phyloP scores from a whole-genome alignment of 2,797 vertebrate species.

The Parotocinclus haroldoi region DNA sequence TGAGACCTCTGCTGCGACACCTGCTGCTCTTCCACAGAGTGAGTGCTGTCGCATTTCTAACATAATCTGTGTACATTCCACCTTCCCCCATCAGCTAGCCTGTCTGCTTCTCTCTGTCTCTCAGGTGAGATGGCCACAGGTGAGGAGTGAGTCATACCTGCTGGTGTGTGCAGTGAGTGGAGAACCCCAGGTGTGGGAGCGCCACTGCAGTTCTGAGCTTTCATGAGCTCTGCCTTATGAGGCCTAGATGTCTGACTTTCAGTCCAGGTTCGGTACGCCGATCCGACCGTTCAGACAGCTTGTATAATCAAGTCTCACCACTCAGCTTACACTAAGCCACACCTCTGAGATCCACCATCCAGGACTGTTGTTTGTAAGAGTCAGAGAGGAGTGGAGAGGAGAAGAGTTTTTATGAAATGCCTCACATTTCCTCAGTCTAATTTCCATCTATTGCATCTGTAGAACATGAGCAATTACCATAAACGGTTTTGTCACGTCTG shows the following conservation, averaged over 20 bases:
- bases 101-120: neutral
- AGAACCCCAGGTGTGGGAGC: constrained; percentile 55
- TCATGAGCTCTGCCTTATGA: constrained; percentile 46
- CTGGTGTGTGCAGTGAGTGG: constrained; percentile 60
- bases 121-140: constrained; percentile 60
- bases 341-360: constrained; percentile 2
- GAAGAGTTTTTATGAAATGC: no score
- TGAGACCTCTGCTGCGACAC: constrained; percentile 72
- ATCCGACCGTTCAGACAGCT: neutral
- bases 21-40: constrained; percentile 78
- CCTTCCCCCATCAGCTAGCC: neutral
- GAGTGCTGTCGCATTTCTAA: constrained; percentile 29
- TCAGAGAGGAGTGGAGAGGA: no score
- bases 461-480: neutral
- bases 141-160: constrained; percentile 66
- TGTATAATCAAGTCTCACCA: neutral
- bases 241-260: neutral
- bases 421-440: neutral
- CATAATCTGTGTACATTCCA: neutral
- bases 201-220: constrained; percentile 50
- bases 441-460: neutral
- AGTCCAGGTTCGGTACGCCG: neutral
- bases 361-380: neutral
- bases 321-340: neutral
- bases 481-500: no score